A percentile compares a stretch with the other conserved stretches of the same genome.
Evolutionary conservation across 2,113 vertebrate genomes (phyloP).

Genomic region (Thryonomys swinderianus): DNA sequence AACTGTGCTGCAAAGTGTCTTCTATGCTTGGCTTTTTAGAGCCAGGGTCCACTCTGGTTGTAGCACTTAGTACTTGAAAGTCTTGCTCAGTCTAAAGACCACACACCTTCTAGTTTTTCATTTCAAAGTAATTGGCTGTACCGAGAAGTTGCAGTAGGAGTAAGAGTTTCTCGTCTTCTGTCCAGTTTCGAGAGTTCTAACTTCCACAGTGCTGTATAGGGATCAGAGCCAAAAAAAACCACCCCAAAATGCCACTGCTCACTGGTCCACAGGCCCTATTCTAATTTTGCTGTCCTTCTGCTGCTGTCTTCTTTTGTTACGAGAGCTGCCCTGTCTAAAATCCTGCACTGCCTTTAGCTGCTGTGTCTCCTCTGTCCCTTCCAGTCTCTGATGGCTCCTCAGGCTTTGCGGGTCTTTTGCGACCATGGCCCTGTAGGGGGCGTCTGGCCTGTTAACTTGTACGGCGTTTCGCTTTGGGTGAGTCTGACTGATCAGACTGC

Average conservation of each 20-base stretch:
- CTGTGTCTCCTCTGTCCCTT: not conserved
- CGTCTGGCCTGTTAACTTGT: not conserved
- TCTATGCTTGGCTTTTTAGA: not conserved
- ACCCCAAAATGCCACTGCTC: fast-evolving
- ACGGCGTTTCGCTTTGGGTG: not conserved
- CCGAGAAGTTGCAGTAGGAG: not conserved
- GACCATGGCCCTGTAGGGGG: not conserved
- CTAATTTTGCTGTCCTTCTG: not conserved
- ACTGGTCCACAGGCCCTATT: fast-evolving
- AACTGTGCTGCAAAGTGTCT: not conserved
- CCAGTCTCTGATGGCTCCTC: not conserved
- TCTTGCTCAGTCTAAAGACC: not conserved
- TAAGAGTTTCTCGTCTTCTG: not conserved
- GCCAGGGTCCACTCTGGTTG: not conserved
- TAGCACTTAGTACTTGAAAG: not conserved
- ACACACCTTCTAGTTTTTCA: not conserved
- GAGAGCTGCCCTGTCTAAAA: not conserved
- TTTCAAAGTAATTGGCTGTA: not conserved
- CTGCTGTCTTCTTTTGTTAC: not conserved
- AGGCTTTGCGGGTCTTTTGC: not conserved
- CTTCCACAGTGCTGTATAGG: fast-evolving
- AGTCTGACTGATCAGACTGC: not conserved
- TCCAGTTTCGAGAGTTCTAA: not conserved
- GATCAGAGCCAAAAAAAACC: not conserved
- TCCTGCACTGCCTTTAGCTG: not conserved